Evolutionary conservation across 2,797 vertebrate species (phyloP).

Genomic region (Trachurus trachurus): DNA sequence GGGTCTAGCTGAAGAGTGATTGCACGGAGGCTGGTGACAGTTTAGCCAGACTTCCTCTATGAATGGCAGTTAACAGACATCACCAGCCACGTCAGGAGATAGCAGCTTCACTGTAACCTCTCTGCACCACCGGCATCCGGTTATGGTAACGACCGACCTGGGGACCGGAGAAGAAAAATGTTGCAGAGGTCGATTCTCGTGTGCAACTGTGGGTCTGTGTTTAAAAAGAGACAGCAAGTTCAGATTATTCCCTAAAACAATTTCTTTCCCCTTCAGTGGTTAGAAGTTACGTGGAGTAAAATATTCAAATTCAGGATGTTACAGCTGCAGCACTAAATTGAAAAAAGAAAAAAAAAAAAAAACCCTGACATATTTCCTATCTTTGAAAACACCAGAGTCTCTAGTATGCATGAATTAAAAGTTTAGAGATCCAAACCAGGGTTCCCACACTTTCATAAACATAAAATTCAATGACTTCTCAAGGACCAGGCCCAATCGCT

Average conservation of each 20-base stretch:
- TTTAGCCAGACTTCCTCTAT: conserved; percentile 79
- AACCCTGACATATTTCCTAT: background rate
- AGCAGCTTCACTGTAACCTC: conserved; percentile 50
- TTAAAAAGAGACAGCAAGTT: background rate
- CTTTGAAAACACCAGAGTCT: background rate
- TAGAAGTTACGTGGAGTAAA: background rate
- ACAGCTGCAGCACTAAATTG: background rate
- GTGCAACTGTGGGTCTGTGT: background rate
- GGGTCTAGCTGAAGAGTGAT: conserved; percentile 58
- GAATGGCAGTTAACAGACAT: conserved; percentile 77
- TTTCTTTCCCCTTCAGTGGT: background rate
- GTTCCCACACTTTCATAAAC: background rate
- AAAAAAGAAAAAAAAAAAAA: background rate
- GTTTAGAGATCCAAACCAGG: background rate
- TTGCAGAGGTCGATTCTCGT: background rate
- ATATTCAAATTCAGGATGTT: background rate
- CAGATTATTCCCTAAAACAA: background rate
- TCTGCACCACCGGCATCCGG: conserved; percentile 30
- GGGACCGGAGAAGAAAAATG: conserved; percentile 11
- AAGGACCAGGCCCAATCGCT: background rate
- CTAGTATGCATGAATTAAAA: background rate
- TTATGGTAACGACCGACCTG: conserved; percentile 12
- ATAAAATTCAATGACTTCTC: background rate
- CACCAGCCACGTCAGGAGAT: conserved; percentile 61
- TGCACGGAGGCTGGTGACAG: conserved; percentile 65